phyloP scores from a whole-genome alignment of 2,113 vertebrate species.

The Pavo muticus region DNA sequence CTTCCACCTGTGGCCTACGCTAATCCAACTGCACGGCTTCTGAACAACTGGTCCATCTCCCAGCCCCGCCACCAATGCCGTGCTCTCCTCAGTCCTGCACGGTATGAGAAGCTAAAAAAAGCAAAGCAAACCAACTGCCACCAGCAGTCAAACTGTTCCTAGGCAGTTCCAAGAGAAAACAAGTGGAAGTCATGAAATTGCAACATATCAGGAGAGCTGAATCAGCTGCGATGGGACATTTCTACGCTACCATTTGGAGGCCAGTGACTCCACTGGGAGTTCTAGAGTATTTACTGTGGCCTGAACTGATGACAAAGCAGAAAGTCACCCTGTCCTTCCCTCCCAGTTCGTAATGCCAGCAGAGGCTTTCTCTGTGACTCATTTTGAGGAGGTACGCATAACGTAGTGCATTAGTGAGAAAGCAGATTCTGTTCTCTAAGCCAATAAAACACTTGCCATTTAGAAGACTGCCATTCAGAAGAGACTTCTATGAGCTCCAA shows the following conservation, averaged over 20 bases:
- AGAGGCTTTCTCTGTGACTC: not conserved
- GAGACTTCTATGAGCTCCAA: not conserved
- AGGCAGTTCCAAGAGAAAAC: not conserved
- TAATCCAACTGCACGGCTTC: fast-evolving
- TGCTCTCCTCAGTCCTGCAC: not conserved
- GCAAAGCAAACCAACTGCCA: not conserved
- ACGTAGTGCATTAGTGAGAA: not conserved
- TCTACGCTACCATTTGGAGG: fast-evolving
- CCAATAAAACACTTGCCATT: not conserved
- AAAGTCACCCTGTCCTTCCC: not conserved
- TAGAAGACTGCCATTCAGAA: not conserved
- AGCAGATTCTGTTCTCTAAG: not conserved
- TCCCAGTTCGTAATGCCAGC: no score
- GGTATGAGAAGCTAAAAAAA: not conserved
- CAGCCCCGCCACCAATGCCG: not conserved
- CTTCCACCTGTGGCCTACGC: not conserved
- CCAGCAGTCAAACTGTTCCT: not conserved
- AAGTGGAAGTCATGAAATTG: fast-evolving
- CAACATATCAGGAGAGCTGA: not conserved
- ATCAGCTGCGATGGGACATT: no score
- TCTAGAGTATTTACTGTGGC: not conserved
- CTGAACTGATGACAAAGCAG: not conserved
- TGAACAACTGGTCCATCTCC: fast-evolving
- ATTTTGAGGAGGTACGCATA: not conserved
- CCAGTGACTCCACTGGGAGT: not conserved